Evolutionary conservation across 2,113 vertebrate species (phyloP).

Genomic region (Drymodes brunneopygia): DNA sequence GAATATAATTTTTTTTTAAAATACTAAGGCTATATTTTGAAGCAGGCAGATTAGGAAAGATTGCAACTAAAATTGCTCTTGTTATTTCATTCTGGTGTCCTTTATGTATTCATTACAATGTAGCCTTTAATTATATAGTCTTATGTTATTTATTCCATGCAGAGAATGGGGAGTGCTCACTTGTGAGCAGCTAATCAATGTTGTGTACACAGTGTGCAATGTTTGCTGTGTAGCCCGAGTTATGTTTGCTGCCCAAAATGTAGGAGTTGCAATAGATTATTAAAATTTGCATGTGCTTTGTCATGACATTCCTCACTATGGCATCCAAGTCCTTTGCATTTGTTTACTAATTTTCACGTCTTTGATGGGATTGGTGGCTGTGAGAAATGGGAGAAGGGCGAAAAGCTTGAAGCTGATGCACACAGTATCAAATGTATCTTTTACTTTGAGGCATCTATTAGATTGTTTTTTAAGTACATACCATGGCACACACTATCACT

Average conservation of each 20-base stretch:
- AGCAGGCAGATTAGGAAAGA: not conserved
- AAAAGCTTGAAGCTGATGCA: not conserved
- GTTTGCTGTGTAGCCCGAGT: not conserved
- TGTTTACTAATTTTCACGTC: not conserved
- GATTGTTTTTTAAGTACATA: not conserved
- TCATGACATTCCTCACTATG: not conserved
- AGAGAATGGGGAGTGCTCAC: not conserved
- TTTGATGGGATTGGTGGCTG: not conserved
- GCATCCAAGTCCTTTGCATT: not conserved
- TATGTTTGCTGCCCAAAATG: not conserved
- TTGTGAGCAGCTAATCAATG: not conserved
- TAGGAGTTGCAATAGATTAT: not conserved
- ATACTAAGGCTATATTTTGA: not conserved
- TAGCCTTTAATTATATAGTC: not conserved
- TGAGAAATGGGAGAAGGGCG: not conserved
- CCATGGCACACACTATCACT: not conserved
- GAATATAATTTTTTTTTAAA: not conserved
- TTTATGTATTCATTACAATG: not conserved
- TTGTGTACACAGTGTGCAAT: not conserved
- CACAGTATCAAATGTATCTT: not conserved
- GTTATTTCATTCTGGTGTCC: not conserved
- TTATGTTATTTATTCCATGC: not conserved
- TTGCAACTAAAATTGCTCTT: not conserved
- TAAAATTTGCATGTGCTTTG: not conserved
- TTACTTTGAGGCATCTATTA: not conserved